Base-by-base conservation (phyloP, 2,797 vertebrate species). In the Gephyroberyx darwinii region DNA sequence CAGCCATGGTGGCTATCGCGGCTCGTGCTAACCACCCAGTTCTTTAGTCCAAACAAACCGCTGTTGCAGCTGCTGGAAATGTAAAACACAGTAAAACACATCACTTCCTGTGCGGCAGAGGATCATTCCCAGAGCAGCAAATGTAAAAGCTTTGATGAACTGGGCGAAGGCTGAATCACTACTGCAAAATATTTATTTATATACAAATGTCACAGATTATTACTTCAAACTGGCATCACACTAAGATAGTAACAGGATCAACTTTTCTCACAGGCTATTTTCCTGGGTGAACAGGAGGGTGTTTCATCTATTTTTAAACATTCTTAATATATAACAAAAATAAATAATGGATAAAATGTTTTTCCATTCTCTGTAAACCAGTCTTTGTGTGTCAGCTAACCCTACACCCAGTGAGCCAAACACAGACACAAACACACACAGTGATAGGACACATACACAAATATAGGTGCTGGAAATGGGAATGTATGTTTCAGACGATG, bases 251-350 rank as follows among this genome's bases (percentile, higher is more conserved):
- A 58, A 39, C 13, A 63, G 16, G 3, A 22, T 26, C 63, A 33
- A 10, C 19, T 71, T 50, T 33, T 47, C 6, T 39, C 30, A 14
- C 14, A 52, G 17, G 59, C 31, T 72, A 50, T 69, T 82, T 76
- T 75, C 19, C 43, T 56, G 37, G 22, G 26, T 37, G 45, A 57
- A 47, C 19, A 59, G 3, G 20, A 20, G 1, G 33, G n/a, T 39
- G 35, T 39, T 26, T 45, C 52, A 64, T 53, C 8, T 16, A 19
- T 17, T 33, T 12, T 57, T 53, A 16, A 45, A 50, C 35, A 37
- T 55, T 54, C n/a, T 72, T 5, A 7, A 45, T 45, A 45, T 45
- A 45, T 16, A 45, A 45, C 14, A 14, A 17, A 1, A 17, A 26
- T 26, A 26, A 26, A 26, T 26, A 2, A 26, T 26, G 26, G 4